phyloP scores from a whole-genome alignment of 2,113 vertebrate genomes.

The Urocitellus parryii region DNA sequence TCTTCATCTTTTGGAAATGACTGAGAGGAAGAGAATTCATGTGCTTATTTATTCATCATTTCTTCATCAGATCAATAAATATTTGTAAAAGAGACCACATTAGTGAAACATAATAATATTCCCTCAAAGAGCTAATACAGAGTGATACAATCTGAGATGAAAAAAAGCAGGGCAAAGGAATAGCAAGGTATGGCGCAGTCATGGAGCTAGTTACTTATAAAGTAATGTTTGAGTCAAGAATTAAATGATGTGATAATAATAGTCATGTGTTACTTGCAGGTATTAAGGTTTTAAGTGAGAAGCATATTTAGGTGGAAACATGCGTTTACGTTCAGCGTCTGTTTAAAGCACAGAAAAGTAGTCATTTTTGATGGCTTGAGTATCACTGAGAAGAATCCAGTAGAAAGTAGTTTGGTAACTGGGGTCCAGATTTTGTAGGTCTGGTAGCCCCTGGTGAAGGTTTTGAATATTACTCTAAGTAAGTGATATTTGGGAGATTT shows the following conservation, averaged over 20 bases:
- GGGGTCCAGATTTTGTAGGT: not conserved
- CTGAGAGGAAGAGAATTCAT: not conserved
- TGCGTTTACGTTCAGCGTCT: not conserved
- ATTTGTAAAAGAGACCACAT: not conserved
- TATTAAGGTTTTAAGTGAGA: not conserved
- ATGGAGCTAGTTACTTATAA: not conserved
- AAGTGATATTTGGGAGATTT: not conserved
- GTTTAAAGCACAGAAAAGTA: not conserved
- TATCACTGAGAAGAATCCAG: not conserved
- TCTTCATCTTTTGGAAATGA: slow-evolving; percentile 32
- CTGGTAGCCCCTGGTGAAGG: not conserved
- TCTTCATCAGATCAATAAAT: not conserved
- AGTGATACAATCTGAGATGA: not conserved
- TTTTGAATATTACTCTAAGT: not conserved
- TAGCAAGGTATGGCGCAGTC: too few relatives aligned
- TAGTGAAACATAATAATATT: not conserved
- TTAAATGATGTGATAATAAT: not conserved
- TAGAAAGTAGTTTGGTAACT: not conserved
- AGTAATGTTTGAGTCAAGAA: not conserved
- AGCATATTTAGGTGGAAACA: not conserved
- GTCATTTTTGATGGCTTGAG: not conserved
- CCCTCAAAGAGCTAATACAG: not conserved
- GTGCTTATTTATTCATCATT: not conserved
- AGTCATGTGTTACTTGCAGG: not conserved
- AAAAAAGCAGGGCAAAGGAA: not conserved